A percentile compares a stretch with the other conserved stretches of the same genome.
phyloP scores from a whole-genome alignment of 2,888 invertebrate species.

The Tachina lurida region DNA sequence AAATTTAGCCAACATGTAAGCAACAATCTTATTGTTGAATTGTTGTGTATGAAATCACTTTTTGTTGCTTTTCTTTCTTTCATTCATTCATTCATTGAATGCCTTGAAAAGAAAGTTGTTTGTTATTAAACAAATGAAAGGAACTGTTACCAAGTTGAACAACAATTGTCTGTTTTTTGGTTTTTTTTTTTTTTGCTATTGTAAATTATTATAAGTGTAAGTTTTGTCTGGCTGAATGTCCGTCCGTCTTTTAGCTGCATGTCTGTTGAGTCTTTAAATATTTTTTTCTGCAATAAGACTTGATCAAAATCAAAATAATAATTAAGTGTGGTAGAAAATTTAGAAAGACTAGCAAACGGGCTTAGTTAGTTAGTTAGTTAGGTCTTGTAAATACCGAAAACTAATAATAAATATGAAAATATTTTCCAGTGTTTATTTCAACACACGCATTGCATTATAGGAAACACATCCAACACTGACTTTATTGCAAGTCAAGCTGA shows the following conservation, averaged over 20 bases:
- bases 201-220: slow-evolving; percentile 40
- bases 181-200: slow-evolving; percentile 11
- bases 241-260: slow-evolving; percentile 38
- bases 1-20: slow-evolving; percentile 56
- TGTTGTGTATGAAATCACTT: slow-evolving; percentile 41
- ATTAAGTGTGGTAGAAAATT: slow-evolving; percentile 48
- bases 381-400: slow-evolving; percentile 20
- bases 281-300: slow-evolving; percentile 20
- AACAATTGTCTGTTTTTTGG: slow-evolving; percentile 55
- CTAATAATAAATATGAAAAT: slow-evolving; percentile 16
- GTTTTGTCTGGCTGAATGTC: slow-evolving; percentile 38
- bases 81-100: slow-evolving; percentile 56
- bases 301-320: slow-evolving; percentile 30
- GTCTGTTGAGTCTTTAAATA: slow-evolving; percentile 44
- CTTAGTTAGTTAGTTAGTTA: neutral
- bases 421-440: slow-evolving; percentile 15
- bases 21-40: slow-evolving; percentile 53
- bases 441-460: slow-evolving; percentile 15
- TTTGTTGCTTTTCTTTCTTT: slow-evolving; percentile 50
- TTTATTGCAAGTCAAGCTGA: neutral
- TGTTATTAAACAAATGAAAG: slow-evolving; percentile 72
- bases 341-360: slow-evolving; percentile 2
- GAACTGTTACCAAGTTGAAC: slow-evolving; percentile 70
- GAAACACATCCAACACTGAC: neutral
- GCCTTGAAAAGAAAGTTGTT: slow-evolving; percentile 71